Evolutionary conservation across 2,113 vertebrate species (phyloP).

Genomic region (Grallaria varia): DNA sequence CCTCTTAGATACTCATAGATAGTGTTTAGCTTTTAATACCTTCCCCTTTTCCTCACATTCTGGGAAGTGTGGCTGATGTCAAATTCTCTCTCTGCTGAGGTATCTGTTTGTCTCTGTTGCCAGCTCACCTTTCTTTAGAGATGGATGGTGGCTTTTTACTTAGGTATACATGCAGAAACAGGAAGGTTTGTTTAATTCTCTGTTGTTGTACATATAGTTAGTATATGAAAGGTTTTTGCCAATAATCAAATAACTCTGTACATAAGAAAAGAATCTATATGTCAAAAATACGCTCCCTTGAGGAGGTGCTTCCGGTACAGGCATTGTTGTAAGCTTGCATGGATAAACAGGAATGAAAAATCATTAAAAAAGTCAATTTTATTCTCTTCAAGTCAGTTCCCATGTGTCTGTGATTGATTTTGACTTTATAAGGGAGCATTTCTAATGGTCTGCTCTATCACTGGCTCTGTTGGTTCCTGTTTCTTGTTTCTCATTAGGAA

Average conservation of each 20-base stretch:
- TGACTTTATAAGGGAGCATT: neutral
- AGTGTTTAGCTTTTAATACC: neutral
- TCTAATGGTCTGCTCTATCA: neutral
- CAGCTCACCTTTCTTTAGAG: neutral
- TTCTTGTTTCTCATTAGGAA: neutral
- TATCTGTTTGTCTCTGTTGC: neutral
- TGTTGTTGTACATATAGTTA: neutral
- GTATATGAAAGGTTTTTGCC: neutral
- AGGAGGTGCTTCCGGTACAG: neutral
- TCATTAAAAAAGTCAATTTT: neutral
- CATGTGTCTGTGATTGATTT: neutral
- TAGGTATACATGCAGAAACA: neutral
- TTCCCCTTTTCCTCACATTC: neutral
- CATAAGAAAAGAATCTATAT: neutral
- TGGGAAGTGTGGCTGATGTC: neutral
- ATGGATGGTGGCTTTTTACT: neutral
- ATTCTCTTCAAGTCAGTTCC: neutral
- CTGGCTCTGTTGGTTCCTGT: neutral
- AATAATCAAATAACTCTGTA: neutral
- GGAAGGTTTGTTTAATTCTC: neutral
- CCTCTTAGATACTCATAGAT: neutral
- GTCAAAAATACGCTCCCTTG: neutral
- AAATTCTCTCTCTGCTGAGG: neutral
- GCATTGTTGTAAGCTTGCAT: fast-evolving
- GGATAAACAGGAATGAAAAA: neutral